Base-by-base conservation (phyloP, 2,797 vertebrate species). In the Picus viridis region DNA sequence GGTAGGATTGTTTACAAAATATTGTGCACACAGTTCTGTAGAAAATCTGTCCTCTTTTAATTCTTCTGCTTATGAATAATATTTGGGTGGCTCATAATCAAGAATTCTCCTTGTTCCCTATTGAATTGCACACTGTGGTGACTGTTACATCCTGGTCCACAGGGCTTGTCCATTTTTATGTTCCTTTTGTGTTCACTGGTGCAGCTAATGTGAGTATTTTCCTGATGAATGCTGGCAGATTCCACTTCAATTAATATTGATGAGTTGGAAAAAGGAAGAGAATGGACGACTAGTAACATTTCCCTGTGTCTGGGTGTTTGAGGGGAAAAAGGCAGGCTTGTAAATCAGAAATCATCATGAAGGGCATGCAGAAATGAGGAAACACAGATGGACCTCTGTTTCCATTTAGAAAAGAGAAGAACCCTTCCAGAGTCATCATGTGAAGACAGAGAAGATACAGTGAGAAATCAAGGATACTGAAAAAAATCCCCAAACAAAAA, bases 131-230 rank as follows among this genome's bases (percentile, higher is more conserved):
- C 39, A 5, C 6, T 32, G 2, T 34, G 24, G 26, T 63, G 63
- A 9, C 26, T 62, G 17, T 59, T 81, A 29, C 6, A 10, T 39
- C 41, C 72, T 79, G 30, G 30, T 43, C 76, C 67, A 36, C 26
- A 12, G 39, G 9, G n/a, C 15, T 71, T 71, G 73, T 47, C 85
- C 71, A 30, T 57, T 81, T 74, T 67, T 30, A 61, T 88, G 86
- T 88, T 73, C 45, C 23, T 92, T 88, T 91, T 61, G 43, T 88
- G 80, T 58, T 83, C 61, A 76, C 86, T 93, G 83, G 49, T 61
- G 74, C 80, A 80, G 71, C 24, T 79, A 94, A 95, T 86, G 57
- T 32, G 65, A 89, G 32, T 67, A 56, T 88, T 96, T 92, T 92
- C 41, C 77, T 36, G 30, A 82, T 91, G 85, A 81, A 67, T 91